Conservation (phyloP, 1,140 invertebrate species). For the Sinonovacula constricta region DNA sequence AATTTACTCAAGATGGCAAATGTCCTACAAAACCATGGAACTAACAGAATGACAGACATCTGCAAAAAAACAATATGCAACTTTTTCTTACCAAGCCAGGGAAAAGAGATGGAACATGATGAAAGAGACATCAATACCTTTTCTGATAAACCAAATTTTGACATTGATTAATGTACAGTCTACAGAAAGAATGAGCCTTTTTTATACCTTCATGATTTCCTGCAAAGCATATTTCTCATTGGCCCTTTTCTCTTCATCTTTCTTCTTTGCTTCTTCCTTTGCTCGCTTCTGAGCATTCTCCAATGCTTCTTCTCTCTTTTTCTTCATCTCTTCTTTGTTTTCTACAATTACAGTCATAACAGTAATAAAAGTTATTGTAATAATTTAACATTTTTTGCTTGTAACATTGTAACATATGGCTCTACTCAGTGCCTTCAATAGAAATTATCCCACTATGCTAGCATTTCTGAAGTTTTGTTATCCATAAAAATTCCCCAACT, state of each 20-base stretch:
- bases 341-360: constrained; percentile 48
- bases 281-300: constrained; percentile 59
- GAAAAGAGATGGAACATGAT: not conserved
- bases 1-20: no score
- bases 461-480: no score
- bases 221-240: constrained; percentile 68
- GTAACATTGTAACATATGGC: no score
- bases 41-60: no score
- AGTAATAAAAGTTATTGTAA: no score
- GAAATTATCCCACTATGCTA: no score
- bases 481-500: no score
- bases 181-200: no score
- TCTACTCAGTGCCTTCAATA: no score
- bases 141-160: not conserved
- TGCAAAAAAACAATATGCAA: not conserved
- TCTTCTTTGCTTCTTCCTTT: constrained; percentile 61
- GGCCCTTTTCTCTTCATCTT: constrained; percentile 68
- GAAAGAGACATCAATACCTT: not conserved
- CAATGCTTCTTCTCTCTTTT: constrained; percentile 67
- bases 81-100: not conserved
- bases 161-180: not conserved
- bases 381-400: no score
- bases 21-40: no score
- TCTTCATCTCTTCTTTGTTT: constrained; percentile 65
- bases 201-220: constrained; percentile 74